phyloP scores from a whole-genome alignment of 1,140 invertebrate species.

The Penaeus indicus region DNA sequence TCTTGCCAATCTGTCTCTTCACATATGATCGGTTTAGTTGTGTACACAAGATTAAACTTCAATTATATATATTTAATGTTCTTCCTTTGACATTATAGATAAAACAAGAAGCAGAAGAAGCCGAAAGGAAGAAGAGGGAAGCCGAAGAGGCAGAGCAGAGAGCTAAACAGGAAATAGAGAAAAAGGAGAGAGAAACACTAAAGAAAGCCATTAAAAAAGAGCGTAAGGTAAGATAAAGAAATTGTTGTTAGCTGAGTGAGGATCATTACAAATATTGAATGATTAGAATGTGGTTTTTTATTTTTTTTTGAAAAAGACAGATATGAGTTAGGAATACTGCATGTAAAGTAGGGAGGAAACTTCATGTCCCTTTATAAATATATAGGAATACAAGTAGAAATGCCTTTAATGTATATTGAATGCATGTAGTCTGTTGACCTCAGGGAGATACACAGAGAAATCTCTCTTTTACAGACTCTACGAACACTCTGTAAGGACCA shows the following conservation, averaged over 20 bases:
- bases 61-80: not conserved
- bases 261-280: no score
- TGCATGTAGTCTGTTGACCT: not conserved
- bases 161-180: slow-evolving; percentile 82
- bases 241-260: not conserved
- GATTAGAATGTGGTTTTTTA: no score
- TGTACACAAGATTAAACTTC: not conserved
- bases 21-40: no score
- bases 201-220: slow-evolving; percentile 89
- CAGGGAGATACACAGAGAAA: not conserved
- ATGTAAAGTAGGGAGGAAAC: no score
- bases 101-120: slow-evolving; percentile 77
- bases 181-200: slow-evolving; percentile 87
- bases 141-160: slow-evolving; percentile 85
- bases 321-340: no score
- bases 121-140: slow-evolving; percentile 81
- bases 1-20: no score
- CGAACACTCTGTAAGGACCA: slow-evolving; percentile 88
- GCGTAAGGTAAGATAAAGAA: slow-evolving; percentile 75
- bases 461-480: slow-evolving; percentile 72
- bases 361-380: no score
- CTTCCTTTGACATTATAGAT: slow-evolving; percentile 38
- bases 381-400: no score
- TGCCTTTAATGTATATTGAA: not conserved
- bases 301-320: no score